Conservation (phyloP, 2,113 vertebrate genomes). For the Hippocampus mohnikei region DNA sequence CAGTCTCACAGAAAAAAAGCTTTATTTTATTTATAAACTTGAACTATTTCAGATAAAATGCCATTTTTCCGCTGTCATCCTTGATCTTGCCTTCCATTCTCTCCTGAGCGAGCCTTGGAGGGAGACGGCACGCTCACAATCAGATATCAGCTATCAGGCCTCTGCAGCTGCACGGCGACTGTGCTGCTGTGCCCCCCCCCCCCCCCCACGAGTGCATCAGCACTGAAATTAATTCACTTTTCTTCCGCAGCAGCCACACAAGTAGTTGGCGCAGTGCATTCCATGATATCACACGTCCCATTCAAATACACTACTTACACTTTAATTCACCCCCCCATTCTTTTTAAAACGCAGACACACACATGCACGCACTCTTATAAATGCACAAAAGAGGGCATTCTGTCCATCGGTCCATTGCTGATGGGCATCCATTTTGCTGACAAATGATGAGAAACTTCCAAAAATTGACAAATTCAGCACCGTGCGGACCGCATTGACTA, state of each 20-base stretch:
- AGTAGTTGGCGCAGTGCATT: slow-evolving; percentile 65
- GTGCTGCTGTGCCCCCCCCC: slow-evolving; percentile 51
- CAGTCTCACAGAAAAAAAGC: slow-evolving; percentile 75
- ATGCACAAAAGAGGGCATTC: slow-evolving; percentile 49
- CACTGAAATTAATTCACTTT: slow-evolving; percentile 70
- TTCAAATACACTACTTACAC: slow-evolving; percentile 15
- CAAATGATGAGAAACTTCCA: too few relatives aligned
- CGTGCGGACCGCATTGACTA: too few relatives aligned
- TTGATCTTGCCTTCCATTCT: slow-evolving; percentile 82
- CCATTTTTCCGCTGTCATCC: slow-evolving; percentile 82
- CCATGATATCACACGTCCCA: slow-evolving; percentile 65
- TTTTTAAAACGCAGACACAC: slow-evolving; percentile 33
- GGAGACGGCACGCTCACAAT: slow-evolving; percentile 74
- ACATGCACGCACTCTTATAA: slow-evolving; percentile 31
- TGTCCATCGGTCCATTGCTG: too few relatives aligned
- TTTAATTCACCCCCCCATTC: slow-evolving; percentile 4
- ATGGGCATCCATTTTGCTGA: too few relatives aligned
- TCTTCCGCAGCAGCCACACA: slow-evolving; percentile 67
- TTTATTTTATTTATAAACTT: slow-evolving; percentile 86
- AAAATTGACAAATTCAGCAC: too few relatives aligned
- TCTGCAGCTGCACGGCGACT: slow-evolving; percentile 73
- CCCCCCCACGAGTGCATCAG: slow-evolving; percentile 22
- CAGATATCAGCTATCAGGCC: slow-evolving; percentile 80
- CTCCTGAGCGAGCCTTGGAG: slow-evolving; percentile 79
- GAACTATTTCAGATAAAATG: slow-evolving; percentile 83